Evolutionary conservation across 2,888 invertebrate genomes (phyloP), one percentile per base, ranked within the genome.

Genomic region (Coelogynopora nodosa): DNA sequence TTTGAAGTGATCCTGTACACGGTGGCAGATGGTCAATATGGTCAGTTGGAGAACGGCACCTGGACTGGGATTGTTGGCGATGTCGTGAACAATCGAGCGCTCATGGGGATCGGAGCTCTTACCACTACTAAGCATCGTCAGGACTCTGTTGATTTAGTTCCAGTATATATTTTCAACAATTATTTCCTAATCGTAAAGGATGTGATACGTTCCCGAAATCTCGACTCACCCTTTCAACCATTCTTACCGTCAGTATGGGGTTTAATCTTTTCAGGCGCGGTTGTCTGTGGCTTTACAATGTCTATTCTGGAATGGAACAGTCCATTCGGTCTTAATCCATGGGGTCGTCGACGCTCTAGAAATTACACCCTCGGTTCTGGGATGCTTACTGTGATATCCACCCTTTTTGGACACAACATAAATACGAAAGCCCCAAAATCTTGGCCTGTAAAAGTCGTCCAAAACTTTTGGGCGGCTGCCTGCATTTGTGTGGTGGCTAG

Each of bases 401-500:
- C 27, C 2, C 67, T 85, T 23, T 85, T 85, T 23, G 26, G 85
- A 1, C 67, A 85, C 67, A 85, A 67, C 18, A 27, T 67, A 27
- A 30, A 30, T 0, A 31, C 49, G 27, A 84, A 84, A 84, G 27
- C 67, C n/a, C 85, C 85, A 67, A 85, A 85, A 85, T 85, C 85
- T 0, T 85, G 29, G 67, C 67, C 23, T 0, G 74, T 67, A 18
- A 85, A 85, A 74, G 67, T 85, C 27, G 67, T 85, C 27, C 85
- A 85, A 28, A 85, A 85, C 67, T 67, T 85, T 13, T 85, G 85
- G 85, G 27, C 85, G 0, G 67, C 28, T 67, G 26, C 67, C 0
- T 85, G 85, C 26, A 85, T 85, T 90, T 96, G 97, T 92, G 96
- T 97, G 91, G 95, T 97, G 87, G 96, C 97, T 88, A 96, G 96